A percentile compares a stretch with the other conserved stretches of the same genome.
Evolutionary conservation across 2,888 invertebrate genomes (phyloP).

Genomic region (Gerris lacustris): DNA sequence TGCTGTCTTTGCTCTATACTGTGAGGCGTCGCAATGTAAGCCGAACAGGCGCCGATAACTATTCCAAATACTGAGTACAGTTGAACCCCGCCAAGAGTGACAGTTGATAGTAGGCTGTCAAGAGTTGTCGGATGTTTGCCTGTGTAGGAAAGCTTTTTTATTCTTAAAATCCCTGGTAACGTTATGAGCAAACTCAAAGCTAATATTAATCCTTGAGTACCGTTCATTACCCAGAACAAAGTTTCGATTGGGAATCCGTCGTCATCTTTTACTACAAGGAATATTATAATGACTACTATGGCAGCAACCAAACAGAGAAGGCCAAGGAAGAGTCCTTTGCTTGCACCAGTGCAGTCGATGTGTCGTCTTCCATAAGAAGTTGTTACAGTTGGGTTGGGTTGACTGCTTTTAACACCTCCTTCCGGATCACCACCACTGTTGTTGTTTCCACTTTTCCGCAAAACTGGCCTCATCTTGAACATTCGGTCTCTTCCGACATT

Average conservation of each 20-base stretch:
- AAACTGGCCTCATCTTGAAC: slow-evolving; percentile 30
- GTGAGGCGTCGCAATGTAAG: slow-evolving; percentile 30
- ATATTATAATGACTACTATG: slow-evolving; percentile 43
- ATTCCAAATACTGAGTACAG: slow-evolving; percentile 41
- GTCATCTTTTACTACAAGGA: slow-evolving; percentile 43
- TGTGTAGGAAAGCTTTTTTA: slow-evolving; percentile 40
- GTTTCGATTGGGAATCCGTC: slow-evolving; percentile 40
- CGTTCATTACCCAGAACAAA: slow-evolving; percentile 41
- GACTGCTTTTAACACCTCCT: slow-evolving; percentile 20
- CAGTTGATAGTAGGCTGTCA: slow-evolving; percentile 39
- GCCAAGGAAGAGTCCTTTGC: slow-evolving; percentile 44
- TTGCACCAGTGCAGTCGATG: slow-evolving; percentile 43
- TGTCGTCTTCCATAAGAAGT: slow-evolving; percentile 22
- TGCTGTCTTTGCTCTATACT: slow-evolving; percentile 33
- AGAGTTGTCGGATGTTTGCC: slow-evolving; percentile 37
- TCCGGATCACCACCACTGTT: neutral
- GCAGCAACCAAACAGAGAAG: slow-evolving; percentile 43
- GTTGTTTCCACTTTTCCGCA: slow-evolving; percentile 29
- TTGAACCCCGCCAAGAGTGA: slow-evolving; percentile 40
- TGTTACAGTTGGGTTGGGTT: slow-evolving; percentile 24
- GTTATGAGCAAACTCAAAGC: slow-evolving; percentile 38
- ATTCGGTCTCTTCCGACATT: slow-evolving; percentile 39
- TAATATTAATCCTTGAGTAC: slow-evolving; percentile 40
- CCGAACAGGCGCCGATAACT: slow-evolving; percentile 38
- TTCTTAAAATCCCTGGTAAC: slow-evolving; percentile 38